phyloP scores from a whole-genome alignment of 2,113 vertebrate species.

The Cercocebus atys region DNA sequence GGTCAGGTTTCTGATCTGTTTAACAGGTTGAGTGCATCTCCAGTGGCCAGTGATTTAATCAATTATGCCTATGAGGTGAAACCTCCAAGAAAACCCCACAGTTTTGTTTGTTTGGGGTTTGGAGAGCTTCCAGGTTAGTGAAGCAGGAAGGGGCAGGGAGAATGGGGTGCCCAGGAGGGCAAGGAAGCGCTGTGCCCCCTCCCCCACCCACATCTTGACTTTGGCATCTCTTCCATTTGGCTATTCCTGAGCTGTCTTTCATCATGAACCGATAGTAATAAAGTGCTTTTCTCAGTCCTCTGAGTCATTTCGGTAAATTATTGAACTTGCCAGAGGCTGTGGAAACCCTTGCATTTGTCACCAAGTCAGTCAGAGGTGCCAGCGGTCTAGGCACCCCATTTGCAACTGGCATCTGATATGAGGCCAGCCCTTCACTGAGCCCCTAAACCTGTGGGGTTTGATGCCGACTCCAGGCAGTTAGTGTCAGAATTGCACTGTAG shows the following conservation, averaged over 20 bases:
- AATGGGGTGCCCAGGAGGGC: neutral
- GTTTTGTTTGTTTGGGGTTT: neutral
- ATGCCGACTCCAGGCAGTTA: neutral
- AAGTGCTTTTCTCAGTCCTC: neutral
- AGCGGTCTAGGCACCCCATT: neutral
- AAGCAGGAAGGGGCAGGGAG: neutral
- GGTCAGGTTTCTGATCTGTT: neutral
- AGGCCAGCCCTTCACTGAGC: neutral
- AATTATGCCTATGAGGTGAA: neutral
- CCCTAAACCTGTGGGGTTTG: neutral
- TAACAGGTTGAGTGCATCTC: neutral
- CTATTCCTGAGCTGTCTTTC: neutral
- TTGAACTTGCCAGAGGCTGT: neutral
- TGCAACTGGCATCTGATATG: neutral
- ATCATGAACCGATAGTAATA: neutral
- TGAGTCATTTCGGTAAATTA: neutral
- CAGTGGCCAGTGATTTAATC: neutral
- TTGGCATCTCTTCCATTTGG: neutral
- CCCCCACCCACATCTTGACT: no score
- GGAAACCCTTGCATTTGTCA: no score
- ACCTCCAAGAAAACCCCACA: neutral
- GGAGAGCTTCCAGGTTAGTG: neutral
- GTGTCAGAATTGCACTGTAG: neutral
- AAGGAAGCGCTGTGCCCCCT: neutral
- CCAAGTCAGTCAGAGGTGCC: neutral